Conservation (phyloP, 2,888 invertebrate genomes). For the Drosophila kuntzei region DNA sequence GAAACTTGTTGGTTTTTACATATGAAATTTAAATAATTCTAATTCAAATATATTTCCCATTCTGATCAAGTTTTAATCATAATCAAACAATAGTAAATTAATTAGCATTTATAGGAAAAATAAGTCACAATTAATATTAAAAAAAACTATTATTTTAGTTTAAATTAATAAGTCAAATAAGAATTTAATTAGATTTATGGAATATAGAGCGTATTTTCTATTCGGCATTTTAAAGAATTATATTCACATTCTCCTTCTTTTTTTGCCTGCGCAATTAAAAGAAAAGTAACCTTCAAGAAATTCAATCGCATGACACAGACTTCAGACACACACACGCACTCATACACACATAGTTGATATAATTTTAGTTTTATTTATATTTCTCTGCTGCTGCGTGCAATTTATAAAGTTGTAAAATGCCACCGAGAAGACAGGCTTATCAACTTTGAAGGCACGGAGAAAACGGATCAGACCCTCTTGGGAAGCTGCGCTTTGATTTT, state of each 20-base stretch:
- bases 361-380: constrained; percentile 29
- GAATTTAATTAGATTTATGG: too few relatives aligned
- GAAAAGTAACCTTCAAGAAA: constrained; percentile 71
- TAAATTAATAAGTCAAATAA: too few relatives aligned
- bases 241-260: constrained; percentile 7
- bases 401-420: constrained; percentile 10
- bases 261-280: constrained; percentile 74
- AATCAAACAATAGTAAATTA: too few relatives aligned
- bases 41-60: too few relatives aligned
- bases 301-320: constrained; percentile 69
- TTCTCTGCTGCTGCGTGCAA: constrained; percentile 12
- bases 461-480: constrained; percentile 19
- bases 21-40: too few relatives aligned
- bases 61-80: too few relatives aligned
- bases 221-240: not conserved
- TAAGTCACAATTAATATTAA: too few relatives aligned
- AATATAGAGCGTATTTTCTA: constrained; percentile 10
- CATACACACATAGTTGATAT: constrained; percentile 44
- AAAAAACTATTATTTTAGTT: too few relatives aligned
- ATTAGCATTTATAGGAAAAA: too few relatives aligned
- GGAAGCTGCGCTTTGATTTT: constrained; percentile 54
- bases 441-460: constrained; percentile 11
- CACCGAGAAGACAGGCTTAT: constrained; percentile 42
- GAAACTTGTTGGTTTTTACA: too few relatives aligned
- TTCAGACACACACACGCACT: constrained; percentile 18